Evolutionary conservation across 2,888 invertebrate genomes (phyloP), one percentile per base, ranked within the genome.

Genomic region (Polyploca ridens): DNA sequence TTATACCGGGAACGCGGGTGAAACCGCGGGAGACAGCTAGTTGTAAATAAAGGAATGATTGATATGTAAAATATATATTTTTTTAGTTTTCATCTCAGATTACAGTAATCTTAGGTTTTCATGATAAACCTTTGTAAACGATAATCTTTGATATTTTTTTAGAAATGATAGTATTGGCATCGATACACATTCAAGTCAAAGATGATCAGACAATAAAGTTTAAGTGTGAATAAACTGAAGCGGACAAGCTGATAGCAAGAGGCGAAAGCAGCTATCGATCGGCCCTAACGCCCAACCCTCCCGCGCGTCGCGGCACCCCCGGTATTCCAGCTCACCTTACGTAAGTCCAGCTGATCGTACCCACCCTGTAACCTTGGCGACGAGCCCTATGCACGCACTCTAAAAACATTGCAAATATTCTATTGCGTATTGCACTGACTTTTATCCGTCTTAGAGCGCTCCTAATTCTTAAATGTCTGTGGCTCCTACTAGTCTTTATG

Each of bases 321-420:
- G 13, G 13, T 76, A 73, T 73, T 82, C 81, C 85, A 83, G 82
- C 83, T 81, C 82, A 87, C 90, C 90, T 93, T 93, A 93, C 92
- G 90, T 93, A 93, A 93, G 89, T 85, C 90, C 93, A 93, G 93
- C 93, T 93, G 93, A 93, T 93, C 91, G 88, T 89, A 88, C 90
- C 91, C 89, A 87, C 90, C 90, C 90, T 77, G 91, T 92, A 93
- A 92, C 93, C 92, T 93, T 92, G 91, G 85, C 87, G 89, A 92
- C 91, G 85, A 85, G 85, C 85, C 83, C 84, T 83, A 82, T 85
- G 89, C 87, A 89, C 87, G 86, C 86, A 80, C 78, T 80, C 76
- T 78, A 73, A 69, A 73, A 72, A 44, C 44, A 35, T 61, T 54
- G 19, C 41, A 19, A 13, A 60, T 57, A 41, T 57, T n/a, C 58